These are phyloP conservation scores for Spermophilus dauricus DNA, from an alignment of 2,113 vertebrate genomes.

Conservation along the genomic window DNA sequence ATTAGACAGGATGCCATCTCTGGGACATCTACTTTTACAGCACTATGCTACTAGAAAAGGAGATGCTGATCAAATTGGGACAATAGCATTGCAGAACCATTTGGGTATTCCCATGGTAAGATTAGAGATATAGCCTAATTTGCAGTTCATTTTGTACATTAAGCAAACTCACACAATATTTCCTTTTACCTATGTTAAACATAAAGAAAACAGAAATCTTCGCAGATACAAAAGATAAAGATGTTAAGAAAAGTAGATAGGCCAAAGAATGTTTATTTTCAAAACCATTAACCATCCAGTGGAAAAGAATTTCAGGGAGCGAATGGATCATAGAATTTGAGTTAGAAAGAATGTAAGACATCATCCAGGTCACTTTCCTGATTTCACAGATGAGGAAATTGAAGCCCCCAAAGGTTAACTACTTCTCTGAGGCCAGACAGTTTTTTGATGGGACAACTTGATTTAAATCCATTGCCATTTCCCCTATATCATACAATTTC, in stretches of 20 bases:
- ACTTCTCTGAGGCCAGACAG: conserved; percentile 60
- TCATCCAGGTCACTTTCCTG: conserved; percentile 60
- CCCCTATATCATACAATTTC: conserved; percentile 46
- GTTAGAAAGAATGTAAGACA: conserved; percentile 46
- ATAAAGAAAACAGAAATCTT: conserved; percentile 35
- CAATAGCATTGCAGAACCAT: not conserved
- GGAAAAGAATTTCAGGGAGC: conserved; percentile 41
- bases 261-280: conserved; percentile 59
- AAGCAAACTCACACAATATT: conserved; percentile 19
- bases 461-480: conserved; percentile 70
- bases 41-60: not conserved
- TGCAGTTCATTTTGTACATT: not conserved
- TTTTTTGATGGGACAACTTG: conserved; percentile 74
- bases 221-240: conserved; percentile 13
- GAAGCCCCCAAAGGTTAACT: conserved; percentile 76
- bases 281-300: conserved; percentile 21
- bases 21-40: not conserved
- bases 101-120: not conserved
- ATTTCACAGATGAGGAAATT: conserved; percentile 71
- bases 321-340: conserved; percentile 57
- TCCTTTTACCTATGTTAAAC: not conserved
- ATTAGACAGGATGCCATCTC: not conserved
- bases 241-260: conserved; percentile 10
- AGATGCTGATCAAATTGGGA: not conserved
- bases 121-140: not conserved